Percentiles rank a stretch among this genome's conserved stretches.
Conservation (phyloP, 2,888 invertebrate genomes). For the Ormia ochracea region DNA sequence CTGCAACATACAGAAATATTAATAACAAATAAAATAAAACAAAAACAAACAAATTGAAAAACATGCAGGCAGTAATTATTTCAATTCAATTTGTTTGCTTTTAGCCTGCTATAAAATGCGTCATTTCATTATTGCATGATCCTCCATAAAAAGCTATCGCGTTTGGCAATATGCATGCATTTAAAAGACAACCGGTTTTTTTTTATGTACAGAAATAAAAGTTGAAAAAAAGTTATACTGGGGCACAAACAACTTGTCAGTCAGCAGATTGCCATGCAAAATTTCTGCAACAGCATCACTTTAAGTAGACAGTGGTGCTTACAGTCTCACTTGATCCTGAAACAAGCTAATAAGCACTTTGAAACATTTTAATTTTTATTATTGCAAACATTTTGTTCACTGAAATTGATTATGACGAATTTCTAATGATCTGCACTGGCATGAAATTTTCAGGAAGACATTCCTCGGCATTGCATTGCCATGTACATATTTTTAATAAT, state of each 20-base stretch:
- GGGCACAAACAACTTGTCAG: background rate
- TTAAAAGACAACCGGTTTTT: slow-evolving; percentile 43
- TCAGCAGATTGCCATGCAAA: background rate
- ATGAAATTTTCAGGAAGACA: too few species aligned
- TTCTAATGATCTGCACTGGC: too few species aligned
- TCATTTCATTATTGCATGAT: slow-evolving; percentile 33
- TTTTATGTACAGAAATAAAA: slow-evolving; percentile 7
- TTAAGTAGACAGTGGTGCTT: background rate
- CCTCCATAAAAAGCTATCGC: slow-evolving; percentile 22
- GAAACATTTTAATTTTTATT: too few species aligned
- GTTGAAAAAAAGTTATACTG: background rate
- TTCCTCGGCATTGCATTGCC: too few species aligned
- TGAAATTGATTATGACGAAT: too few species aligned
- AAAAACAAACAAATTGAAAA: background rate
- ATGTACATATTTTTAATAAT: too few species aligned
- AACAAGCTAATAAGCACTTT: too few species aligned
- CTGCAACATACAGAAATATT: too few species aligned
- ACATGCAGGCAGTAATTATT: slow-evolving; percentile 6
- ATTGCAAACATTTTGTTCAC: too few species aligned
- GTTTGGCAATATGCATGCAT: slow-evolving; percentile 24
- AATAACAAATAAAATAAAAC: background rate
- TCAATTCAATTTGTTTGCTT: slow-evolving; percentile 29
- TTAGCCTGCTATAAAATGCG: slow-evolving; percentile 34
- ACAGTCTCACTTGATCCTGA: too few species aligned
- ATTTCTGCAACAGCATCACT: slow-evolving; percentile 5